A percentile compares a stretch with the other conserved stretches of the same genome.
Evolutionary conservation across 1,140 invertebrate genomes (phyloP).

Genomic region (Branchinecta lindahli): DNA sequence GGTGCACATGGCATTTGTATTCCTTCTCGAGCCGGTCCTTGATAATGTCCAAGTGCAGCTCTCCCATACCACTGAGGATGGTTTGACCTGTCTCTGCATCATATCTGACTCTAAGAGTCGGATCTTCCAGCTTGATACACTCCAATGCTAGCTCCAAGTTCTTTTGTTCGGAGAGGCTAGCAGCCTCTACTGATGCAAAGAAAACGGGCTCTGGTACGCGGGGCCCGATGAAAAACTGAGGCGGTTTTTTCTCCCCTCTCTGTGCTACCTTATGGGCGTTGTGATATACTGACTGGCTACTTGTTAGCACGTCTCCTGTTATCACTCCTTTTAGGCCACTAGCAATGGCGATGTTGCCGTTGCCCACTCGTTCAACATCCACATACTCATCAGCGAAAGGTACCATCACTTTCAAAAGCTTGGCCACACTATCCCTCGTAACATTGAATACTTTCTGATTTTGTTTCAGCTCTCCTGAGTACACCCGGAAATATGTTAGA

Average conservation of each 20-base stretch:
- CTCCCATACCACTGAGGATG: conserved; percentile 82
- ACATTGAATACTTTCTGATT: conserved; percentile 62
- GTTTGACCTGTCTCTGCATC: conserved; percentile 70
- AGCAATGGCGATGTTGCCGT: conserved; percentile 81
- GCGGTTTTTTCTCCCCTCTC: neutral
- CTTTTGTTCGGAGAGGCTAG: conserved; percentile 49
- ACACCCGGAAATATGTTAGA: conserved; percentile 72
- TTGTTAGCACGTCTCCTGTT: neutral
- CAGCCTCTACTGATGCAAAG: conserved; percentile 89
- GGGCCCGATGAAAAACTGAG: neutral
- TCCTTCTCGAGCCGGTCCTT: conserved; percentile 69
- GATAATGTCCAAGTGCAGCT: conserved; percentile 89
- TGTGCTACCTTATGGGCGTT: neutral
- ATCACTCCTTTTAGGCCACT: conserved; percentile 56
- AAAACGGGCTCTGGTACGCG: conserved; percentile 79
- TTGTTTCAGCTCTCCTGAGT: conserved; percentile 54
- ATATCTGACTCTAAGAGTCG: conserved; percentile 61
- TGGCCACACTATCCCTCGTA: conserved; percentile 45
- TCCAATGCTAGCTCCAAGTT: conserved; percentile 67
- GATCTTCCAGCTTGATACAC: conserved; percentile 79
- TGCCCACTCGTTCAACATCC: conserved; percentile 44
- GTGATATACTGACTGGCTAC: neutral
- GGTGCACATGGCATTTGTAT: conserved; percentile 77
- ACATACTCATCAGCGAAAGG: conserved; percentile 72
- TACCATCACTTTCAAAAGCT: conserved; percentile 46